These are phyloP conservation scores for Dyspetes luteomarginatus DNA, from an alignment of 2,888 invertebrate genomes.

Conservation along the genomic window DNA sequence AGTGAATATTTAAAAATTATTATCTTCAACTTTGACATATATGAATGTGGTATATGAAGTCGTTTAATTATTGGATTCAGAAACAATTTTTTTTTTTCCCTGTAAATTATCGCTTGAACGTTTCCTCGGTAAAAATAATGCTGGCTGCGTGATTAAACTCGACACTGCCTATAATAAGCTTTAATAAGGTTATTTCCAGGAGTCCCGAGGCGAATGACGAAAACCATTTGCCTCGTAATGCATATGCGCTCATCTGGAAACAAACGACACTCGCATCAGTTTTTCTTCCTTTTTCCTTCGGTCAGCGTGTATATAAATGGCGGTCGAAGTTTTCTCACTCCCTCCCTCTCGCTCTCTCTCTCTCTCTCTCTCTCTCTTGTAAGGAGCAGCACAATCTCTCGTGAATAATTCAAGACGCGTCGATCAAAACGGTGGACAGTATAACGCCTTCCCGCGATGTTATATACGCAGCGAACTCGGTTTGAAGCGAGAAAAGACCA, in stretches of 20 bases:
- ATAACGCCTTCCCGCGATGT: constrained; percentile 52
- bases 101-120: background rate
- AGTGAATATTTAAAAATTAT: no score
- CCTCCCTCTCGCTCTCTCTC: constrained; percentile 18
- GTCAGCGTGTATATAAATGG: no score
- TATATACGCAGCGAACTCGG: constrained; percentile 41
- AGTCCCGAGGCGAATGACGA: constrained; percentile 8
- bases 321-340: background rate
- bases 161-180: constrained; percentile 3
- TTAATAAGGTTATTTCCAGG: constrained; percentile 55
- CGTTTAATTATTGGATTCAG: no score
- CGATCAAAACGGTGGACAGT: constrained; percentile 64
- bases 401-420: constrained; percentile 68
- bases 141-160: constrained; percentile 18
- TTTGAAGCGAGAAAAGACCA: constrained; percentile 42
- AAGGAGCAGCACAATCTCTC: constrained; percentile 51
- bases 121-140: background rate
- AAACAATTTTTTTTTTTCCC: background rate
- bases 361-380: constrained; percentile 49
- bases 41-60: no score
- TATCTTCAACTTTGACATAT: no score
- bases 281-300: constrained; percentile 36
- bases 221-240: constrained; percentile 45
- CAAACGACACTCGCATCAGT: constrained; percentile 26
- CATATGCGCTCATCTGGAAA: constrained; percentile 14